Evolutionary conservation across 2,797 vertebrate genomes (phyloP).

Genomic region (Lagorchestes hirsutus): DNA sequence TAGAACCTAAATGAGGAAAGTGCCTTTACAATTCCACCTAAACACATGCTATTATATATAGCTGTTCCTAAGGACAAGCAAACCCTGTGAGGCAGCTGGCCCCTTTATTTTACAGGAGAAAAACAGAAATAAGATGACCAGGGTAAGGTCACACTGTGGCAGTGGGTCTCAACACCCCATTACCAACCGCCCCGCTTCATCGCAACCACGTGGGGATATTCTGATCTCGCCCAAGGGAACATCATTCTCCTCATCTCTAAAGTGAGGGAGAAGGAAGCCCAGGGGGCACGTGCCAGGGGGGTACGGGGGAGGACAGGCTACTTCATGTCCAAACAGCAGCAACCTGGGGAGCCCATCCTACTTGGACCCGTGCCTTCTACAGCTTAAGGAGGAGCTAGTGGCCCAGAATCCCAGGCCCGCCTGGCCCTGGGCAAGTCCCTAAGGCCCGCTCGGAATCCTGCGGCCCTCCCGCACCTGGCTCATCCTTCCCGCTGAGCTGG

Average conservation of each 20-base stretch:
- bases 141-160: neutral
- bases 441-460: neutral
- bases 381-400: neutral
- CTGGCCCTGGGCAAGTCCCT: neutral
- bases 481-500: neutral
- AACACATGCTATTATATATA: neutral
- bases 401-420: neutral
- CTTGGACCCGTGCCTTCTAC: no score
- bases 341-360: neutral
- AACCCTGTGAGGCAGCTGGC: neutral
- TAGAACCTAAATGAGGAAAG: neutral
- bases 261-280: neutral
- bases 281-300: neutral
- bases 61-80: neutral
- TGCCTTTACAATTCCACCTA: neutral
- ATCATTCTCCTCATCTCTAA: neutral
- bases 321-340: neutral
- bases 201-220: neutral
- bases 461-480: neutral
- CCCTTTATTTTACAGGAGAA: neutral
- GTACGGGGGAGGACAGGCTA: accelerated
- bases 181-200: neutral
- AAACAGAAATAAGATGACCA: neutral
- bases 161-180: neutral
- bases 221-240: neutral